Base-by-base conservation (phyloP, 2,113 vertebrate species). In the Campylorhamphus procurvoides region DNA sequence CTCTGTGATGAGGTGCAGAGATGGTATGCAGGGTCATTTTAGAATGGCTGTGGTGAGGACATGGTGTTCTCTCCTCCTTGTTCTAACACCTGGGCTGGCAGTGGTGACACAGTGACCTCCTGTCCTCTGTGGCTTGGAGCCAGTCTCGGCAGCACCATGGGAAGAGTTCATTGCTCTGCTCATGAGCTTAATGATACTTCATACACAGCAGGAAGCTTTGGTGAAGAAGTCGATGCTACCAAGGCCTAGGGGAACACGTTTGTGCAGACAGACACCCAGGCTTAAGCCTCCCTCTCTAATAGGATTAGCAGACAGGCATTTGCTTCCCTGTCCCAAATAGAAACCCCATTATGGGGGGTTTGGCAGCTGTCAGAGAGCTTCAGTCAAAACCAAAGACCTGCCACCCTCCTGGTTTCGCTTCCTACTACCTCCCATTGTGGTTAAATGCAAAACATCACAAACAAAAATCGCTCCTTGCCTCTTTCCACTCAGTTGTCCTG, bases 241-340 rank as follows among this genome's bases (percentile, higher is more conserved):
- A 59, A 39, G 27, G 84, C 69, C 47, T 75, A 14, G 25, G 72
- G 77, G 16, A 84, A 19, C 66, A 68, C 60, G 71, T 87, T 95
- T 66, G 24, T 40, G 37, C 31, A 72, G 94, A 39, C 27, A 74
- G 93, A 82, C 18, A 72, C 24, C 33, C 74, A 85, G 53, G 39
- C 31, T 90, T 82, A 87, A 94, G 23, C 33, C 33, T 91, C 29
- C 6, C 44, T 47, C 23, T 40, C 59, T 63, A 72, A 84, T 28
- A 86, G 62, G 85, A 87, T 94, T 82, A 92, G 19, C 39, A 78
- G 46, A 55, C 19, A 58, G 74, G 42, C 66, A 59, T 87, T 91
- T 81, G 29, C 73, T 94, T 89, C 64, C 59, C 31, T 52, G 66
- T 28, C 44, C 63, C 55, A 69, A 37, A 56, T 87, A 86, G 67